Conservation (phyloP, 2,797 vertebrate species). For the Amazona ochrocephala region DNA sequence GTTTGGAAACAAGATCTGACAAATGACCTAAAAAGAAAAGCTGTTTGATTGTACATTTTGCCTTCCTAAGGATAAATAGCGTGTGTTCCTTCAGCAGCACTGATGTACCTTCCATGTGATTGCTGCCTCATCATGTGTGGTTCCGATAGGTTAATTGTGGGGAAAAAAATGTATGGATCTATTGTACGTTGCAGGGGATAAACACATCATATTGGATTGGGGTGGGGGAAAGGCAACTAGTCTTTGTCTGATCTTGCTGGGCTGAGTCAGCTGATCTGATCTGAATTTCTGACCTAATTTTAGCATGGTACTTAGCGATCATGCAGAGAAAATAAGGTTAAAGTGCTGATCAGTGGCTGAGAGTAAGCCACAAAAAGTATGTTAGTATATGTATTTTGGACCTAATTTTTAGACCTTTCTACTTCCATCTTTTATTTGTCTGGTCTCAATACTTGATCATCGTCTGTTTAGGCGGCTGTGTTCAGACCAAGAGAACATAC, state of each 20-base stretch:
- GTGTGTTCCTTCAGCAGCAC: background rate
- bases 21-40: background rate
- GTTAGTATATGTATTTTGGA: background rate
- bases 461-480: background rate
- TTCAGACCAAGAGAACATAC: background rate
- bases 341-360: constrained; percentile 61
- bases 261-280: constrained; percentile 76
- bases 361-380: constrained; percentile 57
- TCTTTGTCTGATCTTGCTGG: constrained; percentile 59
- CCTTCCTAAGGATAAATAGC: background rate
- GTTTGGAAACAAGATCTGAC: constrained; percentile 8
- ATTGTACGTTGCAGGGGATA: background rate
- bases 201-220: background rate
- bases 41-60: background rate
- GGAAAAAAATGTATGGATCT: constrained; percentile 31
- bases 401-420: constrained; percentile 20
- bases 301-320: constrained; percentile 45
- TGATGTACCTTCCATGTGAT: background rate
- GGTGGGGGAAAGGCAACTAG: background rate
- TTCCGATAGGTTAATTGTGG: constrained; percentile 36
- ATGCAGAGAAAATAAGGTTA: constrained; percentile 76
- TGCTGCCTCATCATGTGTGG: background rate
- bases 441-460: background rate
- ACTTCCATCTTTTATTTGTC: constrained; percentile 12
- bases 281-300: constrained; percentile 83